phyloP scores from a whole-genome alignment of 1,140 invertebrate species.

The Aphidius gifuensis region DNA sequence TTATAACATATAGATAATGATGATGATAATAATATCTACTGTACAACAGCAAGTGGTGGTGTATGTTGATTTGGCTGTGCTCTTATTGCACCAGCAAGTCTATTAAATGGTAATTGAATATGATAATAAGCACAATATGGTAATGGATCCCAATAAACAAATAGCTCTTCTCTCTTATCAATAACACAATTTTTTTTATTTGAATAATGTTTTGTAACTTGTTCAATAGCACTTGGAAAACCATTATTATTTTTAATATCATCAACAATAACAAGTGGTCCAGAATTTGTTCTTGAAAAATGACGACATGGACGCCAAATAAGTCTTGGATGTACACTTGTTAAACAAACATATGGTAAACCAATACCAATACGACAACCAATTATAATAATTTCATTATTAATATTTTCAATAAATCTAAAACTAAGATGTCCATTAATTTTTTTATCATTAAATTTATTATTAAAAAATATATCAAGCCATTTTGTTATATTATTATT shows the following conservation, averaged over 20 bases:
- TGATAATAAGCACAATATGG: constrained; percentile 82
- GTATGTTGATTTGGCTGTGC: constrained; percentile 51
- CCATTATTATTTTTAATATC: constrained; percentile 57
- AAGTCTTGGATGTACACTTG: constrained; percentile 62
- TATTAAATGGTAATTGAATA: constrained; percentile 68
- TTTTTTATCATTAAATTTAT: constrained; percentile 56
- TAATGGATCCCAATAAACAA: constrained; percentile 77
- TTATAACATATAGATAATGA: neutral
- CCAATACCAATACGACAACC: constrained; percentile 73
- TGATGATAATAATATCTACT: constrained; percentile 30
- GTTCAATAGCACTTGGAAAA: constrained; percentile 52
- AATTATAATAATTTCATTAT: constrained; percentile 55
- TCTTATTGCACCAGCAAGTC: constrained; percentile 56
- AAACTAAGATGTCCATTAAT: constrained; percentile 76
- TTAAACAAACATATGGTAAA: constrained; percentile 74
- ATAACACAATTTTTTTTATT: constrained; percentile 52
- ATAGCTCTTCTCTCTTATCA: constrained; percentile 72
- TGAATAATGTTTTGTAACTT: constrained; percentile 53
- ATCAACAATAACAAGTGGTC: constrained; percentile 49
- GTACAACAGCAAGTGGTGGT: constrained; percentile 41
- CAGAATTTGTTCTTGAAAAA: constrained; percentile 59
- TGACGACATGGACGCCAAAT: constrained; percentile 64
- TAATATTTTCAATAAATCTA: constrained; percentile 60
- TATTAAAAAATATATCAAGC: constrained; percentile 68
- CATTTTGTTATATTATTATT: constrained; percentile 67